Conservation (phyloP, 1,140 invertebrate genomes). For the Drosophila sp. region DNA sequence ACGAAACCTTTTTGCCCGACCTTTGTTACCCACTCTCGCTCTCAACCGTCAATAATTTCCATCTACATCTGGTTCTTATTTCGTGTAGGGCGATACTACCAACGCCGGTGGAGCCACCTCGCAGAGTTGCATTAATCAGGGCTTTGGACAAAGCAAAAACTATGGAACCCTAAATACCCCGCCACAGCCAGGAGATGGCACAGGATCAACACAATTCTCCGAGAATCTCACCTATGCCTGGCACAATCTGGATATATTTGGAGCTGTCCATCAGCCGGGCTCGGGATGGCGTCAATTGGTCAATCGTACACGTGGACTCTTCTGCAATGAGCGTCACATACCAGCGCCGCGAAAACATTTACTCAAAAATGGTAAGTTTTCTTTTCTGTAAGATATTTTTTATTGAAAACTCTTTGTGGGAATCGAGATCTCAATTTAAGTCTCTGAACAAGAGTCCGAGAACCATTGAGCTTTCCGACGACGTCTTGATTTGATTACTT, state of each 20-base stretch:
- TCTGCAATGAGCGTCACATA: slow-evolving; percentile 78
- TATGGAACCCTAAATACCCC: slow-evolving; percentile 63
- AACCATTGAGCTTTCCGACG: neutral
- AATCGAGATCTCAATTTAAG: neutral
- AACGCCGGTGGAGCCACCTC: slow-evolving; percentile 6
- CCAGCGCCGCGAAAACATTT: slow-evolving; percentile 86
- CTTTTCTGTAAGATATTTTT: too few species aligned
- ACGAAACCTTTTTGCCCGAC: slow-evolving; percentile 22
- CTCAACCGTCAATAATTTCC: slow-evolving; percentile 1
- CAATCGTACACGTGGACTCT: slow-evolving; percentile 83
- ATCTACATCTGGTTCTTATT: neutral
- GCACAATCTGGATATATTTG: slow-evolving; percentile 88
- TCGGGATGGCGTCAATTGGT: slow-evolving; percentile 74
- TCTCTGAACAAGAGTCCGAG: neutral
- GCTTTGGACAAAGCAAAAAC: slow-evolving; percentile 68
- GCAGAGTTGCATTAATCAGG: slow-evolving; percentile 65
- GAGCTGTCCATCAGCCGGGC: slow-evolving; percentile 72
- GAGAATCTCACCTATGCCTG: slow-evolving; percentile 88
- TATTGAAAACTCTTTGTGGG: neutral
- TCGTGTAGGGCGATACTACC: neutral
- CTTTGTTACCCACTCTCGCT: slow-evolving; percentile 9
- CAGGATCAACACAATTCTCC: slow-evolving; percentile 30
- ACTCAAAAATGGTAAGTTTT: slow-evolving; percentile 84
- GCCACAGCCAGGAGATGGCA: slow-evolving; percentile 32
- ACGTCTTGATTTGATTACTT: neutral